A percentile compares a stretch with the other conserved stretches of the same genome.
Evolutionary conservation across 2,888 invertebrate genomes (phyloP).

Genomic region (Hipparchia sbordonii): DNA sequence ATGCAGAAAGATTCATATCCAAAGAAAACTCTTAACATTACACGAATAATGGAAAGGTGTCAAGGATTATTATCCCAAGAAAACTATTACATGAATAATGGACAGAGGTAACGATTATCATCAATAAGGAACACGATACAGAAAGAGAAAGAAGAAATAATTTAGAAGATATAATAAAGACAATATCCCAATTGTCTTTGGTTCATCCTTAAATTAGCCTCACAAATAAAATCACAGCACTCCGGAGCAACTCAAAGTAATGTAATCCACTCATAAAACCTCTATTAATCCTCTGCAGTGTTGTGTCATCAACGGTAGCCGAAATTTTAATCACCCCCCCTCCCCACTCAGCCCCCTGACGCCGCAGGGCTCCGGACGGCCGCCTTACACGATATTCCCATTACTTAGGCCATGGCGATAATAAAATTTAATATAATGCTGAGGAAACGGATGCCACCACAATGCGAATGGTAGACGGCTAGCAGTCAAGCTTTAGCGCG

Average conservation of each 20-base stretch:
- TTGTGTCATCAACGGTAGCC: slow-evolving; percentile 80
- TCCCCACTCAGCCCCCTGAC: slow-evolving; percentile 48
- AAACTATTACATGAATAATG: too few species aligned
- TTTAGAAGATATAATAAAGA: too few species aligned
- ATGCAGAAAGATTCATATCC: too few species aligned
- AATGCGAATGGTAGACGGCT: slow-evolving; percentile 54
- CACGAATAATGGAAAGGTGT: too few species aligned
- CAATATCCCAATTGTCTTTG: not conserved
- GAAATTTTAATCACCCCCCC: slow-evolving; percentile 79
- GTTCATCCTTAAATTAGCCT: slow-evolving; percentile 39
- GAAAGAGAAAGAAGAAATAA: too few species aligned
- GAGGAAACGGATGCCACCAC: slow-evolving; percentile 75
- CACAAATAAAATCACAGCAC: slow-evolving; percentile 63
- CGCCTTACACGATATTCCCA: slow-evolving; percentile 84
- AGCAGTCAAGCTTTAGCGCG: slow-evolving; percentile 47
- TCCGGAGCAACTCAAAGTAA: slow-evolving; percentile 60
- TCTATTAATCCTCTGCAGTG: slow-evolving; percentile 76
- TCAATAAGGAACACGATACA: too few species aligned
- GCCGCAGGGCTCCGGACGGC: slow-evolving; percentile 72
- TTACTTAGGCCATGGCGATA: slow-evolving; percentile 82
- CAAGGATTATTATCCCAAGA: too few species aligned
- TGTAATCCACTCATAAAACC: slow-evolving; percentile 80
- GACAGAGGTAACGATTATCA: too few species aligned
- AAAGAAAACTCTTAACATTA: too few species aligned
- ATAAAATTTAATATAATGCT: slow-evolving; percentile 83